phyloP scores from a whole-genome alignment of 1,140 invertebrate genomes.

The Drosophila truncata region DNA sequence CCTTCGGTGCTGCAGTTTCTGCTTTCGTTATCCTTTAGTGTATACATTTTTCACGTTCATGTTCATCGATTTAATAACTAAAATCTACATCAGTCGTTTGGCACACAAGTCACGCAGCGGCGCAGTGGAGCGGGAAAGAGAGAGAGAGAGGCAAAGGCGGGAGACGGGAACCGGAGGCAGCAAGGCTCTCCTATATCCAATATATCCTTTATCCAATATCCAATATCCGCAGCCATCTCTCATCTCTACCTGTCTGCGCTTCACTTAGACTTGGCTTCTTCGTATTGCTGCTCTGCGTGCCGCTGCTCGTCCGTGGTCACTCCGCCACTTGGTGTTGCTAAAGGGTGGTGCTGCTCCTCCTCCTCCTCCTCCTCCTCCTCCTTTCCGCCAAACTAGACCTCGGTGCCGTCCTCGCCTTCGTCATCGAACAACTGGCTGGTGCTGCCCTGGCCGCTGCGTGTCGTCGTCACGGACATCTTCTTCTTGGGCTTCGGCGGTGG shows the following conservation, averaged over 20 bases:
- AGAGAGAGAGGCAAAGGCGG: not conserved
- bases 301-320: conserved; percentile 2
- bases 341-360: no score
- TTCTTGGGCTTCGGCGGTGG: conserved; percentile 93
- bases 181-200: not conserved
- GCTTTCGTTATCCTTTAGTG: conserved; percentile 19
- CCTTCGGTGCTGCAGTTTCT: conserved; percentile 16
- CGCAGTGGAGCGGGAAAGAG: conserved; percentile 28
- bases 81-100: conserved; percentile 85
- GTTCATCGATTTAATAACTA: conserved; percentile 71
- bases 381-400: conserved; percentile 87
- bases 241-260: conserved; percentile 1
- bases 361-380: no score
- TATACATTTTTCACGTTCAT: conserved; percentile 39
- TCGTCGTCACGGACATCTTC: conserved; percentile 87
- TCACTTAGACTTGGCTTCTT: conserved; percentile 16
- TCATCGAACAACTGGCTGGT: conserved; percentile 91
- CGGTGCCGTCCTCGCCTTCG: conserved; percentile 94
- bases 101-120: conserved; percentile 77
- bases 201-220: not conserved
- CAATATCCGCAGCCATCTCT: not conserved
- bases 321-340: conserved; percentile 6
- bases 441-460: conserved; percentile 86
- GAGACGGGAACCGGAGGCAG: not conserved
- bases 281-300: conserved; percentile 2